These are phyloP conservation scores for Trogon melanurus DNA, from an alignment of 2,113 vertebrate species.

Conservation along the genomic window DNA sequence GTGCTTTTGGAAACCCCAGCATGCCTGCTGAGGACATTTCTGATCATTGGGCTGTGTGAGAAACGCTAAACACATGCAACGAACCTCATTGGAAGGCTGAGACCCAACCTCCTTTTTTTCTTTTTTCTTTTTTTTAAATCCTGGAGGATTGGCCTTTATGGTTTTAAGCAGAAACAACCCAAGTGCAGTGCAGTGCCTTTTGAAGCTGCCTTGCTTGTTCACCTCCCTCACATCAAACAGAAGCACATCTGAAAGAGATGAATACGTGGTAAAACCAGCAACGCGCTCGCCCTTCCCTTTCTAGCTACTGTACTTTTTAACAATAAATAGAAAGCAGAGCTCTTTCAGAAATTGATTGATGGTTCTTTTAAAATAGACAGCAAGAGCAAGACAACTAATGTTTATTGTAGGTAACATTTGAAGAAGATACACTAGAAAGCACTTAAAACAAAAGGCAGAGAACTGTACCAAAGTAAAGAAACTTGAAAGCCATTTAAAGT, in stretches of 20 bases:
- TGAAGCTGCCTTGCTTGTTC: conserved; percentile 50
- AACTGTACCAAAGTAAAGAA: conserved; percentile 6
- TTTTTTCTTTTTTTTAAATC: no score
- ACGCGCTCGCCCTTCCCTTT: neutral
- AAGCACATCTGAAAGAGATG: conserved; percentile 24
- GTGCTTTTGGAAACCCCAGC: neutral
- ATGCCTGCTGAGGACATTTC: neutral
- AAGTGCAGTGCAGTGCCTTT: conserved; percentile 1
- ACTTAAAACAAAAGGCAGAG: conserved; percentile 45
- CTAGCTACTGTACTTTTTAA: conserved; percentile 19
- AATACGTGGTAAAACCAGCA: conserved; percentile 12
- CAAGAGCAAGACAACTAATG: conserved; percentile 1
- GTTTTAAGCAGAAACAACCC: conserved; percentile 43
- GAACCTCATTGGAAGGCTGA: neutral
- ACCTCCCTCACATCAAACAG: conserved; percentile 61
- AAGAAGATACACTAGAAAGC: conserved; percentile 37
- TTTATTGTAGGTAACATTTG: conserved; percentile 18
- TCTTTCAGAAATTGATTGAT: conserved; percentile 54
- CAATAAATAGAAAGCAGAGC: conserved; percentile 8
- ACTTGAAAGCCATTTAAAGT: conserved; percentile 6
- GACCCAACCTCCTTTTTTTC: neutral
- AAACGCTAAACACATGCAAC: neutral
- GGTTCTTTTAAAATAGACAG: conserved; percentile 10
- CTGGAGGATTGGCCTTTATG: neutral
- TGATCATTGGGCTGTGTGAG: neutral